Percentiles rank a stretch among this genome's conserved stretches.
These are phyloP conservation scores for Thermophis baileyi DNA, from an alignment of 2,113 vertebrate genomes.

Conservation along the genomic window DNA sequence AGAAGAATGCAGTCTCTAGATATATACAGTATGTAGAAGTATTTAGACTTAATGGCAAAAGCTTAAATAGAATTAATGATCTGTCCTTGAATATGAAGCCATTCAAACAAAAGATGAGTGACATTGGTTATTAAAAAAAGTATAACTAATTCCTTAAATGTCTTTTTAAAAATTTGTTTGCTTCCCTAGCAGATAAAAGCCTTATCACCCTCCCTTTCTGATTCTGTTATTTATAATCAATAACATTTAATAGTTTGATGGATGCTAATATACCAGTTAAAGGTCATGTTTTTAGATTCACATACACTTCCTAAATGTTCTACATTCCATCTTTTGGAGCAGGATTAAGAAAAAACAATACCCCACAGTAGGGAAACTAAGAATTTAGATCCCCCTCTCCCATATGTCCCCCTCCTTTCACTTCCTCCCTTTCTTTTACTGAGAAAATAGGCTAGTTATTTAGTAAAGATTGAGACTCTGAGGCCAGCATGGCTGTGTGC, in stretches of 20 bases:
- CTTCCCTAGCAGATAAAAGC: neutral
- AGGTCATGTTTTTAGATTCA: neutral
- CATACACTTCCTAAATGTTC: fast-evolving
- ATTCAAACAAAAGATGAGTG: conserved; percentile 15
- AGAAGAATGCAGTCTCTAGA: neutral
- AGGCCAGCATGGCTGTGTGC: conserved; percentile 34
- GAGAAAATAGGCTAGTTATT: conserved; percentile 50
- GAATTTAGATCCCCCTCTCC: neutral
- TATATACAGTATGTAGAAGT: neutral
- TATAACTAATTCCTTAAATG: conserved; percentile 5
- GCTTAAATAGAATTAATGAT: neutral
- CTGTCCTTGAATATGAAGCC: neutral
- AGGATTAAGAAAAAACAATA: neutral
- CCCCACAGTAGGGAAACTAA: neutral
- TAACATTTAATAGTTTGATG: neutral
- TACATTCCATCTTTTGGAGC: neutral
- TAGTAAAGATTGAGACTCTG: conserved; percentile 32
- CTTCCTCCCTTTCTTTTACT: conserved; percentile 36
- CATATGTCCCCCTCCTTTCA: conserved; percentile 4
- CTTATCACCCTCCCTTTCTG: neutral
- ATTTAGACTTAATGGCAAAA: neutral
- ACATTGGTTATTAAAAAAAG: neutral
- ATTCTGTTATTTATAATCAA: neutral
- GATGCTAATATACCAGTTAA: neutral
- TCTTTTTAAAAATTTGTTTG: neutral